Percentiles rank a stretch among this genome's conserved stretches.
These are phyloP conservation scores for Netelia fuscicornis DNA, from an alignment of 2,888 invertebrate species.

Conservation along the genomic window DNA sequence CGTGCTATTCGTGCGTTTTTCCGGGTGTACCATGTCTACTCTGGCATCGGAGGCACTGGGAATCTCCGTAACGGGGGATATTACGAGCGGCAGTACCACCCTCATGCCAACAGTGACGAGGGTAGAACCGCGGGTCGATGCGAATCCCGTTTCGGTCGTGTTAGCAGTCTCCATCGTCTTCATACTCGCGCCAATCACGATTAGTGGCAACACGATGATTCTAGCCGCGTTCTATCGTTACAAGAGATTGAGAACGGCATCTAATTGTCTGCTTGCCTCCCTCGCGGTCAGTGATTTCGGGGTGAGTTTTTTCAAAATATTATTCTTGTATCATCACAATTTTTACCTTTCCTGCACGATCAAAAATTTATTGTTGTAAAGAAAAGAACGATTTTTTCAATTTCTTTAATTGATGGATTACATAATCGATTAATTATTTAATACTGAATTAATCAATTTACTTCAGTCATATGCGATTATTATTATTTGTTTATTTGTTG, in stretches of 20 bases:
- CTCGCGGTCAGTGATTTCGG: conserved; percentile 88
- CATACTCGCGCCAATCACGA: conserved; percentile 86
- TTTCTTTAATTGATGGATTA: conserved; percentile 18
- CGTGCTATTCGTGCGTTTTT: conserved; percentile 59
- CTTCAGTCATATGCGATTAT: not conserved
- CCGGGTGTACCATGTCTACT: conserved; percentile 78
- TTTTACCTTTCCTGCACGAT: too few species aligned
- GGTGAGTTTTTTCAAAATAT: conserved; percentile 79
- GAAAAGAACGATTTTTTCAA: not conserved
- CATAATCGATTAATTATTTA: too few species aligned
- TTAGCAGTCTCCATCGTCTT: conserved; percentile 86
- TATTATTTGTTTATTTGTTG: not conserved
- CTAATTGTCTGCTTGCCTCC: conserved; percentile 87
- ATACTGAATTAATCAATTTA: too few species aligned
- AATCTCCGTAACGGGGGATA: conserved; percentile 76
- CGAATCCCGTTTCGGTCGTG: conserved; percentile 84
- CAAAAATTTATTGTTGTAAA: too few species aligned
- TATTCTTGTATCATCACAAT: too few species aligned
- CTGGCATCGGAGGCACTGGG: conserved; percentile 75
- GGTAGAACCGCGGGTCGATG: conserved; percentile 78
- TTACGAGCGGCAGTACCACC: conserved; percentile 74
- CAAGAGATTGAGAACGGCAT: conserved; percentile 88
- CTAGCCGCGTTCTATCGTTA: conserved; percentile 87
- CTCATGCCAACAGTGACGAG: conserved; percentile 79
- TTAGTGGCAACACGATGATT: conserved; percentile 87